Evolutionary conservation across 2,113 vertebrate genomes (phyloP), one percentile per base, ranked within the genome.

Genomic region (Stigmatopora nigra): DNA sequence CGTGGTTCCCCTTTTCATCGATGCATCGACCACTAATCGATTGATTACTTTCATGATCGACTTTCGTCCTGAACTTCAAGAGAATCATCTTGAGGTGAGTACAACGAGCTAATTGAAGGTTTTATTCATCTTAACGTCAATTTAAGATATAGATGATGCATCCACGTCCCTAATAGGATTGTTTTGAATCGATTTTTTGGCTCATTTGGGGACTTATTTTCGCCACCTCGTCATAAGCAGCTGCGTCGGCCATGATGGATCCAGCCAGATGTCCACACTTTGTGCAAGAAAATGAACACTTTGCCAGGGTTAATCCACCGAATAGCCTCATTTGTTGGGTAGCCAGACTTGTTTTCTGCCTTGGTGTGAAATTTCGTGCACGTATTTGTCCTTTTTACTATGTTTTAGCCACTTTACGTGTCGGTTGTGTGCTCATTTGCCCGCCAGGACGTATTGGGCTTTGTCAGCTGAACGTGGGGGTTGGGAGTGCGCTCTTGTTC

Each of bases 391-490:
- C 1, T 25, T 2, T 75, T 44, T 51, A 9, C 5, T 8, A 45
- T 62, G 69, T 75, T 73, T 68, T 49, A 14, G 9, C 25, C 47
- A 63, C 67, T 57, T 74, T 61, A 67, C 78, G 76, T 65, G 64
- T 64, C 41, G 2, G 57, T 35, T 10, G 71, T 55, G 70, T 72
- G 77, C 53, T 15, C 64, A 66, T 84, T 88, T 88, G 71, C 83
- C 86, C 87, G 87, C 78, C 71, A 71, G 61, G 22, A 70, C 38
- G 69, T 64, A 55, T 8, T 56, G 72, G 64, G 75, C 79, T 87
- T 88, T 90, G 88, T 90, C 78, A 82, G 69, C 57, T 59, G 1
- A 47, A 71, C 62, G 82, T 87, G 89, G 90, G 88, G 88, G 88
- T 89, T 87, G 87, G 88, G 88, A 77, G 14, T 61, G 46, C 45